phyloP scores from a whole-genome alignment of 2,113 vertebrate genomes.

The Neoarius graeffei region DNA sequence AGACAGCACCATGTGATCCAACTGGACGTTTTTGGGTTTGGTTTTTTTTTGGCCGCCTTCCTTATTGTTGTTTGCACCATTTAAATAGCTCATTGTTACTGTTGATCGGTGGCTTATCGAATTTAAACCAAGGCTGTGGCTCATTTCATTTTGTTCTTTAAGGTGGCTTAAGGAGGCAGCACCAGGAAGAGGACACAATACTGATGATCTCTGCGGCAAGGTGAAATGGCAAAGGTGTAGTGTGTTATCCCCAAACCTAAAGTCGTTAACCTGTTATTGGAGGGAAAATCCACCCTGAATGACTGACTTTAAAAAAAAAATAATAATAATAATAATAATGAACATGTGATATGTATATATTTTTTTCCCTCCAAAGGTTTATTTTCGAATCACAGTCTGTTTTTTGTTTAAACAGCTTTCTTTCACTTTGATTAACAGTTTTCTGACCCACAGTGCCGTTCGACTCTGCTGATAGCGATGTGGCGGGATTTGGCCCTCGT shows the following conservation, averaged over 20 bases:
- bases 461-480: not conserved
- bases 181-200: not conserved
- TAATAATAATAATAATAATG: too few relatives aligned
- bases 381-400: not conserved
- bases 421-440: not conserved
- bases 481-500: not conserved
- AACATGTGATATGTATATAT: too few relatives aligned
- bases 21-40: not conserved
- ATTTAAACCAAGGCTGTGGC: conserved; percentile 3
- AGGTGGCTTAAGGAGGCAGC: not conserved
- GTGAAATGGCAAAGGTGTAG: not conserved
- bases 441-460: not conserved
- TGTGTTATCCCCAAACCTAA: not conserved
- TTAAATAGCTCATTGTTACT: conserved; percentile 17
- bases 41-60: not conserved
- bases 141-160: not conserved
- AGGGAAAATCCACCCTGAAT: not conserved
- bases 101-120: conserved; percentile 14
- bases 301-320: not conserved
- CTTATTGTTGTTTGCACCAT: not conserved
- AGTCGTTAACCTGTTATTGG: not conserved
- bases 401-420: not conserved
- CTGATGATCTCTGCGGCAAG: not conserved
- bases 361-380: too few relatives aligned
- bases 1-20: not conserved